These are phyloP conservation scores for Carassius gibelio DNA, from an alignment of 2,113 vertebrate genomes.

Conservation along the genomic window DNA sequence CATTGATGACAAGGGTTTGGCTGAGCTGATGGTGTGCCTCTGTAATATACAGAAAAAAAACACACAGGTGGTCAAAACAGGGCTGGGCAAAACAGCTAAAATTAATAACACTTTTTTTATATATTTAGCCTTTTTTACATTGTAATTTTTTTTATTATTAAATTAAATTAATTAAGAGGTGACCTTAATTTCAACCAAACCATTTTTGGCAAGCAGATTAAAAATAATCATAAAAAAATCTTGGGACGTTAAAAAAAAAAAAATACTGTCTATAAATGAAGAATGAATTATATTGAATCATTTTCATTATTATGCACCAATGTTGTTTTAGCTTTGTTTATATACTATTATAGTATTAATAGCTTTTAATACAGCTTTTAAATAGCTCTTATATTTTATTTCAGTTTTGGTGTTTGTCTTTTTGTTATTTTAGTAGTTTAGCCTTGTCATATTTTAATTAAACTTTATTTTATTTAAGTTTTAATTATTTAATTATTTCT, in stretches of 20 bases:
- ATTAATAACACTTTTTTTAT: neutral
- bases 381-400: no score
- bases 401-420: neutral
- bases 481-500: neutral
- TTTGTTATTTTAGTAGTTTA: neutral
- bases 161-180: neutral
- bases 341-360: neutral
- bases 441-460: neutral
- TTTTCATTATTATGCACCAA: neutral
- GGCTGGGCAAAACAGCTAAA: neutral
- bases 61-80: neutral
- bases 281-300: neutral
- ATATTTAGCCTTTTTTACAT: neutral
- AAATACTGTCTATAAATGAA: neutral
- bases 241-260: neutral
- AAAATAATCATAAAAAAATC: neutral
- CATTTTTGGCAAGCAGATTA: neutral
- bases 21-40: conserved; percentile 82
- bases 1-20: conserved; percentile 80
- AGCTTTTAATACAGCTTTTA: no score
- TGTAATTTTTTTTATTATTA: no score
- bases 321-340: no score
- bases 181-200: neutral
- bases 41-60: conserved; percentile 64
- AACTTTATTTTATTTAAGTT: neutral